These are phyloP conservation scores for Schlechtendalia chinensis DNA, from an alignment of 1,140 invertebrate species.

Conservation along the genomic window DNA sequence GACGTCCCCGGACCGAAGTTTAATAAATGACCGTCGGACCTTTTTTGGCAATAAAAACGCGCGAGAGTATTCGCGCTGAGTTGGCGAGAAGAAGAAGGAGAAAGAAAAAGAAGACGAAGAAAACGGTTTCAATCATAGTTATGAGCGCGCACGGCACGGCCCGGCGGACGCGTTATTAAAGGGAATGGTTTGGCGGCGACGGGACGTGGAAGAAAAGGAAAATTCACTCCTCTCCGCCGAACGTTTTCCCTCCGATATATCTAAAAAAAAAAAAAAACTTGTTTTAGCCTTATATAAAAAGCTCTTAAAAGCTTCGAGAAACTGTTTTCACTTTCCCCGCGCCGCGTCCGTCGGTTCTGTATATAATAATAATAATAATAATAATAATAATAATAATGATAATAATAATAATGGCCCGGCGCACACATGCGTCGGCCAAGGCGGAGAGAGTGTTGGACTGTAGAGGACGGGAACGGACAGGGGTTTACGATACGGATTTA, in stretches of 20 bases:
- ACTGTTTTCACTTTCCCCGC: constrained; percentile 41
- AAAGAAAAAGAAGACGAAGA: background rate
- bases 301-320: constrained; percentile 49
- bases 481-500: constrained; percentile 48
- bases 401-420: constrained; percentile 40
- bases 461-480: background rate
- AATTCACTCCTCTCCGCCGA: constrained; percentile 38
- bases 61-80: constrained; percentile 41
- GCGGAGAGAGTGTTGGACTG: too few species aligned
- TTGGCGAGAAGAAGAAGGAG: constrained; percentile 30
- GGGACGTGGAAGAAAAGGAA: constrained; percentile 20
- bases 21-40: constrained; percentile 49
- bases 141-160: constrained; percentile 29
- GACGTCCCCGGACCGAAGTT: constrained; percentile 40
- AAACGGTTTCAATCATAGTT: constrained; percentile 50
- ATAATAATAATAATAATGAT: constrained; percentile 19
- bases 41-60: constrained; percentile 49
- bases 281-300: constrained; percentile 49
- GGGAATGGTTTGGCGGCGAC: background rate
- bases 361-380: constrained; percentile 45
- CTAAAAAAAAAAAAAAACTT: constrained; percentile 44
- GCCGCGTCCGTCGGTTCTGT: background rate
- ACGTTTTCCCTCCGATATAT: constrained; percentile 42
- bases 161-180: constrained; percentile 43
- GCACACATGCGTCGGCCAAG: background rate